Conservation (phyloP, 2,888 invertebrate species). For the Oscheius sp. region DNA sequence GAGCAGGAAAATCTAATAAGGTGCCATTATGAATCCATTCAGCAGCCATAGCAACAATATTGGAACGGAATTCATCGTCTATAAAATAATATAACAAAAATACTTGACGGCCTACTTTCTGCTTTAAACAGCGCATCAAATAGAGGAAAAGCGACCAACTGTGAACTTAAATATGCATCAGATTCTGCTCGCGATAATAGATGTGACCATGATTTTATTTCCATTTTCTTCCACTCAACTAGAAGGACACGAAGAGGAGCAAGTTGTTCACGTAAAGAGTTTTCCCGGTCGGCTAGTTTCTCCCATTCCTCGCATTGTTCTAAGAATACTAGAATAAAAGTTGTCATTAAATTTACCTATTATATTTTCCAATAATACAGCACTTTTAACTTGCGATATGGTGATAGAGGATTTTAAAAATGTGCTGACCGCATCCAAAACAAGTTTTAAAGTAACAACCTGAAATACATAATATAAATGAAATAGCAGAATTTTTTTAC, state of each 20-base stretch:
- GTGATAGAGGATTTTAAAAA: conserved; percentile 74
- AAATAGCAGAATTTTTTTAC: conserved; percentile 2
- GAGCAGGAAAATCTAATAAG: conserved; percentile 85
- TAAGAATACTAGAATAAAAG: conserved; percentile 35
- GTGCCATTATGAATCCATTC: conserved; percentile 82
- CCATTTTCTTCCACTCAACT: conserved; percentile 86
- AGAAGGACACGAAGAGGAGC: conserved; percentile 84
- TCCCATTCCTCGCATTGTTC: conserved; percentile 72
- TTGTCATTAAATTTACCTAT: conserved; percentile 79
- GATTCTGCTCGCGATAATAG: conserved; percentile 56
- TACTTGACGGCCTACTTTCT: conserved; percentile 16
- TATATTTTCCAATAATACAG: conserved; percentile 89
- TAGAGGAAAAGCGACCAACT: conserved; percentile 66
- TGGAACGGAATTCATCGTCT: conserved; percentile 38
- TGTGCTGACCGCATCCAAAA: conserved; percentile 52
- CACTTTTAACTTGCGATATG: conserved; percentile 87
- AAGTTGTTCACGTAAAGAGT: conserved; percentile 83
- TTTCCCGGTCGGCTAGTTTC: conserved; percentile 74
- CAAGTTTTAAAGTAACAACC: conserved; percentile 57
- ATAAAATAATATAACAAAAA: not conserved
- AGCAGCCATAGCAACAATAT: conserved; percentile 65
- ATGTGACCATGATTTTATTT: conserved; percentile 64
- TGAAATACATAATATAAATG: conserved; percentile 14
- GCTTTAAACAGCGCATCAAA: conserved; percentile 60
- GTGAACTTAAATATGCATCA: conserved; percentile 56